Evolutionary conservation across 2,888 invertebrate species (phyloP).

Genomic region (Pristionchus mayeri): DNA sequence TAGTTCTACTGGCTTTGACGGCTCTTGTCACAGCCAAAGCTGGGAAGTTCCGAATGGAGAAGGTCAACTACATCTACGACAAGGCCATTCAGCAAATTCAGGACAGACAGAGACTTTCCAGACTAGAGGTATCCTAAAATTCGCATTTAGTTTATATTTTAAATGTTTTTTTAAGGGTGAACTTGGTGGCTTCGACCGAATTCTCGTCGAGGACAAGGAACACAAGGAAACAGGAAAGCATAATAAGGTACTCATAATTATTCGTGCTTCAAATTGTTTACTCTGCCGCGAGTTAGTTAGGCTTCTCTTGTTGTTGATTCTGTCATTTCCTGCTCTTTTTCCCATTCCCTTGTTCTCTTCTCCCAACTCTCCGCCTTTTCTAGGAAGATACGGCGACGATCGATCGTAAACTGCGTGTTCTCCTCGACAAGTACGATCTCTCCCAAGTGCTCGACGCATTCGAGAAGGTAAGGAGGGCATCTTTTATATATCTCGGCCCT

Average conservation of each 20-base stretch:
- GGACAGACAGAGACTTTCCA: slow-evolving; percentile 60
- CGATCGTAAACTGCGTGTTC: slow-evolving; percentile 65
- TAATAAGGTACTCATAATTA: slow-evolving; percentile 48
- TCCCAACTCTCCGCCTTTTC: neutral
- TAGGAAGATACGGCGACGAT: slow-evolving; percentile 54
- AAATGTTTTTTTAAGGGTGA: slow-evolving; percentile 62
- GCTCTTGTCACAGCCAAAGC: slow-evolving; percentile 6
- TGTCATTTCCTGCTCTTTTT: too few species aligned
- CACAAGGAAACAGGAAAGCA: slow-evolving; percentile 51
- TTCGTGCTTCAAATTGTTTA: slow-evolving; percentile 3
- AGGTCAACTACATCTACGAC: slow-evolving; percentile 73
- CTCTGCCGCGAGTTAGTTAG: neutral
- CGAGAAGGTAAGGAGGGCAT: slow-evolving; percentile 64
- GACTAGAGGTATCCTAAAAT: slow-evolving; percentile 56
- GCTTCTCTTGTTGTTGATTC: neutral
- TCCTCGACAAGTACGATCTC: slow-evolving; percentile 70
- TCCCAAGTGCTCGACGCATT: slow-evolving; percentile 68
- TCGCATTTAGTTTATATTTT: neutral
- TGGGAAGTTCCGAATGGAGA: slow-evolving; percentile 63
- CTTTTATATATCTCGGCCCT: neutral
- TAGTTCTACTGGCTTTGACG: neutral
- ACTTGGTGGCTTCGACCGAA: slow-evolving; percentile 65
- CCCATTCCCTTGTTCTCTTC: neutral
- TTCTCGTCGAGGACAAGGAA: slow-evolving; percentile 69
- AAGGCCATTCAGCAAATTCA: slow-evolving; percentile 66